These are phyloP conservation scores for Acronicta aceris DNA, from an alignment of 2,888 invertebrate genomes.

Conservation along the genomic window DNA sequence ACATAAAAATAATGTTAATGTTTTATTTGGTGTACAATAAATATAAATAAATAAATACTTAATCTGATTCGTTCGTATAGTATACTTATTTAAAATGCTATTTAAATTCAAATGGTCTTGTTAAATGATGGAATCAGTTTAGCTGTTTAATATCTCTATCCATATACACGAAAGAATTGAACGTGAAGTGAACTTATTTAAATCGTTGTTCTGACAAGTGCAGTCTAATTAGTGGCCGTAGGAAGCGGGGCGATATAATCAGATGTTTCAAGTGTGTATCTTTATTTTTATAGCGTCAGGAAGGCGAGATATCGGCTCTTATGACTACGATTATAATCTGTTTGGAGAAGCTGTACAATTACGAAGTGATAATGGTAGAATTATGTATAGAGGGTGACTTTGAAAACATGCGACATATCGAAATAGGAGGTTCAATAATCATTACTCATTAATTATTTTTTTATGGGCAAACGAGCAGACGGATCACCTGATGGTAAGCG, in stretches of 20 bases:
- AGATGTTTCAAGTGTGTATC: conserved; percentile 19
- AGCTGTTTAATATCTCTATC: conserved; percentile 4
- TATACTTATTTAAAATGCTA: background rate
- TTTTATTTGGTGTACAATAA: no score
- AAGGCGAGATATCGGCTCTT: conserved; percentile 26
- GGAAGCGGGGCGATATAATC: conserved; percentile 54
- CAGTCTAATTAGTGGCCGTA: conserved; percentile 41
- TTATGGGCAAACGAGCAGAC: no score
- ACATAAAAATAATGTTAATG: no score
- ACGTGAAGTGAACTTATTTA: conserved; percentile 22
- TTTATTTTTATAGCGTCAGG: conserved; percentile 47
- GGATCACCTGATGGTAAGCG: no score
- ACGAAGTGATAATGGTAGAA: conserved; percentile 1
- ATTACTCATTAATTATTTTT: no score
- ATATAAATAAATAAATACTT: no score
- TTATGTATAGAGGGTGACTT: no score
- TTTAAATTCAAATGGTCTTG: conserved; percentile 1
- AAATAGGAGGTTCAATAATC: no score
- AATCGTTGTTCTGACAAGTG: conserved; percentile 18
- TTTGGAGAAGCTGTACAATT: conserved; percentile 10
- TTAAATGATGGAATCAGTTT: background rate
- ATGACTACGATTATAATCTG: conserved; percentile 35
- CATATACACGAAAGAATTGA: conserved; percentile 4
- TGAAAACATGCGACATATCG: no score
- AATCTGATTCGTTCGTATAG: background rate